Base-by-base conservation (phyloP, 2,797 vertebrate species). In the Betta splendens region DNA sequence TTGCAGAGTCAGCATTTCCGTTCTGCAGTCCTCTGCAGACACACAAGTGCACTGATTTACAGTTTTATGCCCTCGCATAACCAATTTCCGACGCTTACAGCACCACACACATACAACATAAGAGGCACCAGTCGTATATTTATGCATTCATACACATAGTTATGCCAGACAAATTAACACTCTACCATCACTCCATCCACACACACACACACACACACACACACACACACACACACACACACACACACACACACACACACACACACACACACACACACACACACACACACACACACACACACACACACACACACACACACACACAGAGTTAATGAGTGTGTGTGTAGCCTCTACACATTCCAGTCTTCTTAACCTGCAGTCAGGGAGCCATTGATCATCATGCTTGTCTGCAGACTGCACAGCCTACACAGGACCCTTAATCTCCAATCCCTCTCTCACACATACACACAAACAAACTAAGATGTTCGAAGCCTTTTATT, bases 11-110 rank as follows among this genome's bases (percentile, higher is more conserved):
- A 86, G 82, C 86, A 48, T 49, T 87, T 83, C 57, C 36, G 29
- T 63, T 71, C 75, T 46, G 77, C 83, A 84, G 76, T 69, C 69
- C 73, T 81, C 75, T 79, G 81, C 84, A 85, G 77, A 73, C 75
- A 72, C 63, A 72, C 55, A 46, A 62, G 38, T 52, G 49, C 28
- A 21, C 75, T 32, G 64, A 75, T 81, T 81, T 79, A 63, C 65
- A 80, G 73, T 76, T 83, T 63, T 13, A 67, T 22, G 48, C 29
- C 23, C 39, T 9, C 26, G 46, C 17, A 3, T 31, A 70, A 47
- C 50, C 48, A 66, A 48, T 64, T 94, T 93, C 87, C 88, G 4
- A 91, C 89, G 87, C 91, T 90, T 83, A 52, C 61, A 39, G 20
- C 20, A 47, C 15, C 17, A 55, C 7, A 32, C 1, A 25, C 6